Evolutionary conservation across 1,140 invertebrate genomes (phyloP).

Genomic region (Halesus radiatus): DNA sequence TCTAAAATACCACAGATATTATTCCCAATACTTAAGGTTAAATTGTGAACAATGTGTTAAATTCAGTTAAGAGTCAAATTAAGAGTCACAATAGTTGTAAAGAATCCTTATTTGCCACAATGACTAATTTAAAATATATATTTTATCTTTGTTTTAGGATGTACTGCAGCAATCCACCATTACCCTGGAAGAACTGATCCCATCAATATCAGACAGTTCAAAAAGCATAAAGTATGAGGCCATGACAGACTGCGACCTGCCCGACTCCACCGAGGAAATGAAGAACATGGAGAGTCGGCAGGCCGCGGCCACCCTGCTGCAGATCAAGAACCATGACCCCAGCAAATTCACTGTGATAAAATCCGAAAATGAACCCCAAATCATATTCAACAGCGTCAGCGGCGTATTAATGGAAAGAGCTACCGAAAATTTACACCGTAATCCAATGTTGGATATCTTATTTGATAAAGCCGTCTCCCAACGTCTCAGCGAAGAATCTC

Average conservation of each 20-base stretch:
- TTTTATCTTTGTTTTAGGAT: conserved; percentile 63
- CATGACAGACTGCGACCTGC: conserved; percentile 65
- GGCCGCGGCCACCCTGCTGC: conserved; percentile 67
- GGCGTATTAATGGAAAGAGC: conserved; percentile 65
- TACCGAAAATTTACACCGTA: conserved; percentile 68
- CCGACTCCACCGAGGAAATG: conserved; percentile 70
- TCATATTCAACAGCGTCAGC: conserved; percentile 68
- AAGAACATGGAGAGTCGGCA: conserved; percentile 69
- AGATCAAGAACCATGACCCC: conserved; percentile 70
- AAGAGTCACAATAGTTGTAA: too few relatives aligned
- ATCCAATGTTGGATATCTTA: conserved; percentile 69
- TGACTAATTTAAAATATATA: too few relatives aligned
- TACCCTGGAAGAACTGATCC: conserved; percentile 69
- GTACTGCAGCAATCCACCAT: conserved; percentile 66
- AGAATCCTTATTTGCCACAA: too few relatives aligned
- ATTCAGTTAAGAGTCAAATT: too few relatives aligned
- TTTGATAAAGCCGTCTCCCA: conserved; percentile 69
- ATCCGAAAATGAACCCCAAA: conserved; percentile 63
- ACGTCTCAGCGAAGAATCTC: conserved; percentile 67
- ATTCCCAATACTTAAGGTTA: too few relatives aligned
- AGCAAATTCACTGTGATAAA: conserved; percentile 67
- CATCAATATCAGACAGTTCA: conserved; percentile 63
- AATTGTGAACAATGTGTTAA: too few relatives aligned
- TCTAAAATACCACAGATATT: too few relatives aligned
- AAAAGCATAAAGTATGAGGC: conserved; percentile 62